Base-by-base conservation (phyloP, 64 coral and sea anemone genomes). In the Pocillopora verrucosa region DNA sequence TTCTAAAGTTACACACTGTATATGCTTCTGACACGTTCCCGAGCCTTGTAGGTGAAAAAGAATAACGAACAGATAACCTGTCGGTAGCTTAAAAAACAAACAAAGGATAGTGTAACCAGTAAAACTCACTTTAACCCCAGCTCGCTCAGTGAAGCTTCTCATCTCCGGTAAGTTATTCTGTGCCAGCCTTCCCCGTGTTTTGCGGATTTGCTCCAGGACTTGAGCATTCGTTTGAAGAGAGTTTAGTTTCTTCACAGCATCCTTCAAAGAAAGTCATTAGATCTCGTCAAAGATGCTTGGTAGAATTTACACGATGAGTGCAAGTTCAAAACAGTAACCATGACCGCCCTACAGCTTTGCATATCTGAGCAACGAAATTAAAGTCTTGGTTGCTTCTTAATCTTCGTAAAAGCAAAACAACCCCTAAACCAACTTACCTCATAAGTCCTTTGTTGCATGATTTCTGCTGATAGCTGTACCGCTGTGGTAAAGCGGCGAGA, bases 161-260 rank as follows among this genome's bases (percentile, higher is more conserved):
- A 97, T 97, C 41, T 97, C 91, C 64, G 36, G 89, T 17, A 97
- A 76, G 36, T 94, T 97, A 41, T 97, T 83, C 36, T 75, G 82
- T 4, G 56, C 88, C 30, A 88, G 16, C 56, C 95, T 76, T 17
- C 92, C 95, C 37, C 89, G 22, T 17, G 61, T 87, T 17, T 62
- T 87, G 9, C 95, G 74, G 72, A 97, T 97, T 81, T 97, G 88
- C 19, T 81, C 82, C 60, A 97, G 34, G 1, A 80, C 91, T 78
- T 97, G 91, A 56, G 95, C 95, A 73, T 97, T 97, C 10, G 95
- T 97, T 88, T 97, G 95, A 14, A 97, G 88, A 35, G 88, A 88
- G 77, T 97, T 97, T 19, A 97, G 92, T 2, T 84, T 86, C 82
- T 97, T 97, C 56, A 97, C 92, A 20, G 95, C 95, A 91, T 97